Percentiles rank a stretch among this genome's conserved stretches.
phyloP scores from a whole-genome alignment of 2,888 invertebrate species.

The Tetheella fluctuosa region DNA sequence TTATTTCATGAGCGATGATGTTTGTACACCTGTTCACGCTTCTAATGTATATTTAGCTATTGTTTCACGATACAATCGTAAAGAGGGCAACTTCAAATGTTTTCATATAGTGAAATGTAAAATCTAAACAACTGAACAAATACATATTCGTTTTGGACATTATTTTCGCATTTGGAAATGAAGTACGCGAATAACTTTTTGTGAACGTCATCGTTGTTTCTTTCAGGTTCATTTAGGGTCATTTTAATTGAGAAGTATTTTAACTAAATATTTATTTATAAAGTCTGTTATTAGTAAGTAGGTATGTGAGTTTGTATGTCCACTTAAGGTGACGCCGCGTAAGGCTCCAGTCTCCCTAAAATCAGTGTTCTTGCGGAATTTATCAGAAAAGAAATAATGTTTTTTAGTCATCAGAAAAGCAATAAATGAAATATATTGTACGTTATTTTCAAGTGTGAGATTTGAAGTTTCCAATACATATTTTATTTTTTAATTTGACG shows the following conservation, averaged over 20 bases:
- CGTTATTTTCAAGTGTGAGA: too few relatives aligned
- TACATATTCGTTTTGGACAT: not conserved
- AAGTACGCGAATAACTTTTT: conserved; percentile 12
- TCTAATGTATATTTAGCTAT: conserved; percentile 54
- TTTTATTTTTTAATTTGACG: too few relatives aligned
- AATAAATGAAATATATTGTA: too few relatives aligned
- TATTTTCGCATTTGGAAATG: not conserved
- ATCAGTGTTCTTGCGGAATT: too few relatives aligned
- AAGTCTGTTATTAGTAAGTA: too few relatives aligned
- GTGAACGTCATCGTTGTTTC: conserved; percentile 17
- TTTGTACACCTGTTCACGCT: conserved; percentile 56
- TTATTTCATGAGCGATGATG: conserved; percentile 31
- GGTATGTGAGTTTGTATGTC: too few relatives aligned
- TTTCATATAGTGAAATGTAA: conserved; percentile 34
- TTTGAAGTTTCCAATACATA: too few relatives aligned
- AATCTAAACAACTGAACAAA: conserved; percentile 1
- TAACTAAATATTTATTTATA: not conserved
- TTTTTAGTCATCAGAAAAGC: too few relatives aligned
- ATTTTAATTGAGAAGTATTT: not conserved
- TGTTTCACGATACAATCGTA: conserved; percentile 35
- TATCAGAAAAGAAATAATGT: too few relatives aligned
- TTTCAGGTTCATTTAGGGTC: not conserved
- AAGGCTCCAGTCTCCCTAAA: too few relatives aligned
- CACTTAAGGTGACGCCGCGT: too few relatives aligned
- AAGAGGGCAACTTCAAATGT: conserved; percentile 62